Evolutionary conservation across 30 jellyfish, hydroid and myxozoan genomes (phyloP), one percentile per base, ranked within the genome.

Genomic region (Sanderia malayensis): DNA sequence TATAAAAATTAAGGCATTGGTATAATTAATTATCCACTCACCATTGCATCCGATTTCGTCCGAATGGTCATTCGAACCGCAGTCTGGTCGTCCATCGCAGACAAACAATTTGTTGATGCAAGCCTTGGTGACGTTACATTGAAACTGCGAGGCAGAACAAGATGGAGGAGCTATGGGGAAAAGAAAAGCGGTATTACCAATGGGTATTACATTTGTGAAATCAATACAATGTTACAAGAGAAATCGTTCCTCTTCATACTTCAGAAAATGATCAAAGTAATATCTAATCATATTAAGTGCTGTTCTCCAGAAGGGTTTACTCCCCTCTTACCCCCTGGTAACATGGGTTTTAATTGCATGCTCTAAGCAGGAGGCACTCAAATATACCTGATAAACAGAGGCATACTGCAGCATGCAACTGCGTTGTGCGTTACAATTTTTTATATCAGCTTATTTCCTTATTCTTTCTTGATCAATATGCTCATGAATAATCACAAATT

Each of bases 31-130:
- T 10, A 61, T 8, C 17, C 8, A 83, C 91, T 64, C 59, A 79
- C 92, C 84, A 73, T 7, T 15, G 64, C 97, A 88, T n/a, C 84
- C 82, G 4, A 47, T 65, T 69, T 88, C 97, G 58, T 89, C 97
- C 18, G 95, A 81, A 21, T 74, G 32, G 64, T 89, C 97, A 29
- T 31, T 45, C 8, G 11, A 6, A 9, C 91, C 92, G 82, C 97
- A 89, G 45, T 89, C 95, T 2, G 55, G 55, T 23, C 74, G 72
- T 21, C 84, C 86, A 76, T 89, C 97, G 65, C 97, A 89, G 11
- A 49, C 79, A 28, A 67, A 25, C 9, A 31, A 22, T 15, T 53
- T 46, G 23, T 37, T 17, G 29, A 89, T 59, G 64, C 97, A 89
- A 4, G 47, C 71, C 32, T 69, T 82, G 28, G 93, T 82, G 22